A percentile compares a stretch with the other conserved stretches of the same genome.
These are phyloP conservation scores for Macropis europaea DNA, from an alignment of 2,888 invertebrate genomes.

Conservation along the genomic window DNA sequence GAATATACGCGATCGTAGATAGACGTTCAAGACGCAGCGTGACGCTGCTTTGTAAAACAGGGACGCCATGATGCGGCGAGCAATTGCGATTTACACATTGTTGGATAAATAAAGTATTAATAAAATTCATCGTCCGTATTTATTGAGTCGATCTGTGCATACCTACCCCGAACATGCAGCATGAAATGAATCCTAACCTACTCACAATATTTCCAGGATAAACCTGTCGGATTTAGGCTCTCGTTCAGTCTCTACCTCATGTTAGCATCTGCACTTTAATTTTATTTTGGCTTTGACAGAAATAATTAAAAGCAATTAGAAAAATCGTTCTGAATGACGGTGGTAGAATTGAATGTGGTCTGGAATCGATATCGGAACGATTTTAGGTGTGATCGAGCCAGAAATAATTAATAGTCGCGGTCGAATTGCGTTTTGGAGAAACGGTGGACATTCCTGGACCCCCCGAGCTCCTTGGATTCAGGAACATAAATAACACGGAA, in stretches of 20 bases:
- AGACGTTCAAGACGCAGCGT: constrained; percentile 33
- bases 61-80: neutral
- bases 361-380: neutral
- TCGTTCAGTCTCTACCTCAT: no score
- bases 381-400: constrained; percentile 30
- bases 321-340: neutral
- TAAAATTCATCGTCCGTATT: constrained; percentile 6
- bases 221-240: no score
- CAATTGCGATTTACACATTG: constrained; percentile 25
- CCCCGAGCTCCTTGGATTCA: constrained; percentile 64
- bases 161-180: no score
- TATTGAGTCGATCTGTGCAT: neutral
- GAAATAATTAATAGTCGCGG: constrained; percentile 67
- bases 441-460: constrained; percentile 59
- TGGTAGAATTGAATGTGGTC: neutral
- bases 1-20: constrained; percentile 64
- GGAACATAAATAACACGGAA: constrained; percentile 70
- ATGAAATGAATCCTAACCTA: no score
- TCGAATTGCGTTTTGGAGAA: constrained; percentile 48
- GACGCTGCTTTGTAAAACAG: constrained; percentile 32
- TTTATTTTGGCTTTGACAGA: no score
- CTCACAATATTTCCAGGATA: no score
- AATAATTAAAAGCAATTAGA: no score
- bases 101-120: constrained; percentile 30
- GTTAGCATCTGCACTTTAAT: no score